These are phyloP conservation scores for Piscicola geometra DNA, from an alignment of 2,888 invertebrate genomes.

Conservation along the genomic window DNA sequence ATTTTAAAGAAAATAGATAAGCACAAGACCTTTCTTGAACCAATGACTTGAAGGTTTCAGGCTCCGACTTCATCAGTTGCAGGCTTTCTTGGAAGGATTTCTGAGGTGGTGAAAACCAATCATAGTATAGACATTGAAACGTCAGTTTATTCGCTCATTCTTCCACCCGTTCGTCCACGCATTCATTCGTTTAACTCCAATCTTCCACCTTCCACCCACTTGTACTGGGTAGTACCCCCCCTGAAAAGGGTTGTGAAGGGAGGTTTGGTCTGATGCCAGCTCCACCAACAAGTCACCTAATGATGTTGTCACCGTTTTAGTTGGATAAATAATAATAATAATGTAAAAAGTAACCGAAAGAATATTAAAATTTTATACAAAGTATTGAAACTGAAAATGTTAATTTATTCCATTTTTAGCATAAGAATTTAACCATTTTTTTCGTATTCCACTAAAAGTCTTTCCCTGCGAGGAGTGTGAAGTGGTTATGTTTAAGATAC, in stretches of 20 bases:
- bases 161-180: neutral
- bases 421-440: slow-evolving; percentile 50
- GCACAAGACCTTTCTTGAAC: slow-evolving; percentile 59
- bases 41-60: slow-evolving; percentile 58
- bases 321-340: too few species aligned
- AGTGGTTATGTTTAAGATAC: too few species aligned
- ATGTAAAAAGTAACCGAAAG: too few species aligned
- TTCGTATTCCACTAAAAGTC: slow-evolving; percentile 58
- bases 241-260: slow-evolving; percentile 62
- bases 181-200: neutral
- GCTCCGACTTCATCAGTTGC: slow-evolving; percentile 58
- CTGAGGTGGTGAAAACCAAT: slow-evolving; percentile 7
- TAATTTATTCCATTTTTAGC: too few species aligned
- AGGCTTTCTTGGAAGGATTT: slow-evolving; percentile 57
- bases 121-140: too few species aligned
- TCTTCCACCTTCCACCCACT: slow-evolving; percentile 45
- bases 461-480: slow-evolving; percentile 59
- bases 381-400: too few species aligned
- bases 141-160: neutral
- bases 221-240: slow-evolving; percentile 64
- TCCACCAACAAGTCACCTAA: slow-evolving; percentile 59
- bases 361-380: too few species aligned
- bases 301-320: too few species aligned
- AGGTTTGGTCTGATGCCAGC: slow-evolving; percentile 64
- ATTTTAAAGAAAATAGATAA: too few species aligned